phyloP scores from a whole-genome alignment of 2,113 vertebrate genomes.

The Aegotheles bennettii region DNA sequence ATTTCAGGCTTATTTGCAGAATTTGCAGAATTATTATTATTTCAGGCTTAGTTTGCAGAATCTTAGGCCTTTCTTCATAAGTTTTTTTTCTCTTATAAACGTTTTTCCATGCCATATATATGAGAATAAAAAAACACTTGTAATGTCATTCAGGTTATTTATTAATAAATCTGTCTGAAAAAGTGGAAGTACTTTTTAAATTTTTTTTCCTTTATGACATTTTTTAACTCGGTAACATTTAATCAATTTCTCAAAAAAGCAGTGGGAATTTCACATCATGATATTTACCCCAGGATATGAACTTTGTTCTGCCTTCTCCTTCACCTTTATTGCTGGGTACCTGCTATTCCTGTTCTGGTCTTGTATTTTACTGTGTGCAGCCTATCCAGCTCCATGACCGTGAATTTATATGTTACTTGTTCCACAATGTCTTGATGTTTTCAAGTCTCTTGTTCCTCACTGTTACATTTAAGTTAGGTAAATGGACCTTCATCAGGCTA shows the following conservation, averaged over 20 bases:
- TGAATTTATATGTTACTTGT: fast-evolving
- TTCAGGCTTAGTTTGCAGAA: background rate
- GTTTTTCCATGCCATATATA: background rate
- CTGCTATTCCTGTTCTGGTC: fast-evolving
- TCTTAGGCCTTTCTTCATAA: background rate
- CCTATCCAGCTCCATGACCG: background rate
- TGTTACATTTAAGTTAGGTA: background rate
- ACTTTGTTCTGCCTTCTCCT: background rate
- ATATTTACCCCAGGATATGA: background rate
- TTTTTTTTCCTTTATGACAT: background rate
- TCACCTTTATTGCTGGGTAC: background rate
- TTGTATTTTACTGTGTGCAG: background rate
- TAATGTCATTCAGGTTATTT: background rate
- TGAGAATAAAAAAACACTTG: background rate
- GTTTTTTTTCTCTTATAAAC: background rate
- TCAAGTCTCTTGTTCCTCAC: background rate
- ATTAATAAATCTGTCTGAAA: background rate
- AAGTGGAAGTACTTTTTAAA: background rate
- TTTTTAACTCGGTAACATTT: background rate
- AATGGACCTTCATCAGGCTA: background rate
- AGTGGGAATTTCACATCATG: background rate
- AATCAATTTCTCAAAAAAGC: background rate
- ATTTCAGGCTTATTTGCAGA: background rate
- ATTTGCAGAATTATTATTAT: too few species aligned
- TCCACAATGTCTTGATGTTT: background rate